A percentile compares a stretch with the other conserved stretches of the same genome.
These are phyloP conservation scores for Bombus cullumanus DNA, from an alignment of 1,140 invertebrate genomes.

Conservation along the genomic window DNA sequence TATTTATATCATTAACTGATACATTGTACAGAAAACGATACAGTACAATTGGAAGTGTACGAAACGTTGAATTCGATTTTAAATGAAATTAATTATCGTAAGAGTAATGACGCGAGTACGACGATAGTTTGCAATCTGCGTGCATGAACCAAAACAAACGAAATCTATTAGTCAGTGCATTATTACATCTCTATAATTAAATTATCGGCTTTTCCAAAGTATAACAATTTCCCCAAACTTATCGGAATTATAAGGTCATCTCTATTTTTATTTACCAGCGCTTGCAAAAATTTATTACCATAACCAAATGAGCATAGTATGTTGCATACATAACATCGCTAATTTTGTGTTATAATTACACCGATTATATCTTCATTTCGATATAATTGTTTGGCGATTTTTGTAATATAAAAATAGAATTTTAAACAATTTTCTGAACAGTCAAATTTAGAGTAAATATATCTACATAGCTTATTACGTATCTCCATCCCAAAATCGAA, in stretches of 20 bases:
- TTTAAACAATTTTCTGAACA: too few relatives aligned
- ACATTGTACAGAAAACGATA: not conserved
- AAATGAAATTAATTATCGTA: not conserved
- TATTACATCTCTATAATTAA: slow-evolving; percentile 30
- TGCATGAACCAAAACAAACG: not conserved
- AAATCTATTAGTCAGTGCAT: slow-evolving; percentile 20
- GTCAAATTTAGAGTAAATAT: too few relatives aligned
- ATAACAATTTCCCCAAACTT: slow-evolving; percentile 6
- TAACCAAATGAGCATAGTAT: not conserved
- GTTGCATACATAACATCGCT: not conserved
- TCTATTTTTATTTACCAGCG: slow-evolving; percentile 4
- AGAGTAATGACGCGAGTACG: not conserved
- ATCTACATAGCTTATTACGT: too few relatives aligned
- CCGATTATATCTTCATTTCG: too few relatives aligned
- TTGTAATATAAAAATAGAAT: too few relatives aligned
- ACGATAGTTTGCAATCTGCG: not conserved
- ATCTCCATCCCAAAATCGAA: too few relatives aligned
- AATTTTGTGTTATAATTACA: not conserved
- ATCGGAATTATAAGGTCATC: slow-evolving; percentile 4
- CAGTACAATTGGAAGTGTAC: not conserved
- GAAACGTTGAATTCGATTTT: not conserved
- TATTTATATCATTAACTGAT: not conserved
- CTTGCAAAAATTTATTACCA: not conserved
- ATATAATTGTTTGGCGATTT: too few relatives aligned
- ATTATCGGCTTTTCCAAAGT: not conserved